Conservation (phyloP, 2,888 invertebrate genomes). For the Diabrotica balteata region DNA sequence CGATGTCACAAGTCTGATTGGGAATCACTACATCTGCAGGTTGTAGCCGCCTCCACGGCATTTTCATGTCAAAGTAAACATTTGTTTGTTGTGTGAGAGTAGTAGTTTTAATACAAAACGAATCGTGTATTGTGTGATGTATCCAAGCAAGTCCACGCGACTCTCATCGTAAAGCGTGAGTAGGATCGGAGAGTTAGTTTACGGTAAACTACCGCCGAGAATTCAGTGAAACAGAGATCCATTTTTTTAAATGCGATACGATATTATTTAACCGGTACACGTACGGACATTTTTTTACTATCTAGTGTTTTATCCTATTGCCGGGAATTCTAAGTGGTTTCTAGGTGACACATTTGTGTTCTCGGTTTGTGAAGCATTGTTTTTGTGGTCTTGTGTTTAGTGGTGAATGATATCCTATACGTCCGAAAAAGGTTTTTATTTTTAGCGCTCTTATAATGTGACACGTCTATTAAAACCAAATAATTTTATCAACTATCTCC, state of each 20-base stretch:
- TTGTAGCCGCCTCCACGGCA: neutral
- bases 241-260: too few species aligned
- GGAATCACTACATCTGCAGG: too few species aligned
- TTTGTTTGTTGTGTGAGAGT: constrained; percentile 4
- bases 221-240: constrained; percentile 3
- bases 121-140: constrained; percentile 14
- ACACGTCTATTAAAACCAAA: too few species aligned
- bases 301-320: too few species aligned
- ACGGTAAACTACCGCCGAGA: constrained; percentile 18
- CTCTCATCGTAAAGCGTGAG: neutral
- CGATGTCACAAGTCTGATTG: too few species aligned
- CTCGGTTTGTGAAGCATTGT: neutral
- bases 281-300: too few species aligned
- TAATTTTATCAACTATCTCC: too few species aligned
- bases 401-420: neutral
- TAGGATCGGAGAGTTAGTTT: constrained; percentile 12
- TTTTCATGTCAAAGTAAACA: constrained; percentile 7
- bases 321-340: too few species aligned
- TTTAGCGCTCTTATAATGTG: too few species aligned
- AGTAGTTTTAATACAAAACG: constrained; percentile 10
- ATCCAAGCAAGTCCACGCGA: constrained; percentile 4
- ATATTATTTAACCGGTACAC: too few species aligned
- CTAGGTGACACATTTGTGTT: neutral
- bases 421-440: too few species aligned
- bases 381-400: constrained; percentile 11